Evolutionary conservation across 2,888 invertebrate genomes (phyloP).

Genomic region (Invenusta paracnida): DNA sequence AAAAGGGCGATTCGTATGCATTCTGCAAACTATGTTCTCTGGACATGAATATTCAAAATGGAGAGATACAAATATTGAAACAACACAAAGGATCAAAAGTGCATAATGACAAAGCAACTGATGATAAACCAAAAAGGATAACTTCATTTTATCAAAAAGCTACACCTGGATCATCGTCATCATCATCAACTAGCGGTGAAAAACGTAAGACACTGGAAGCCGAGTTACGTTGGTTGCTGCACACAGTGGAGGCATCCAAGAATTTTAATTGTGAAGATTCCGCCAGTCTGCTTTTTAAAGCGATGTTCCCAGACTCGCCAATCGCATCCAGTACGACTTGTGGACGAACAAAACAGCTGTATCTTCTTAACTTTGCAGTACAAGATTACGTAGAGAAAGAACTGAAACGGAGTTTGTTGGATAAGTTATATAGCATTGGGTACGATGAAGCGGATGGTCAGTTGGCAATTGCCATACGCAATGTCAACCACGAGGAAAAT

Average conservation of each 20-base stretch:
- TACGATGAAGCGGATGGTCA: not conserved
- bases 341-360: not conserved
- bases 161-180: conserved; percentile 1
- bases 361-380: not conserved
- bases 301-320: conserved; percentile 9
- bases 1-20: conserved; percentile 9
- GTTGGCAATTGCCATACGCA: not conserved
- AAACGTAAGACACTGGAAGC: conserved; percentile 30
- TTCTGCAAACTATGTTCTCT: conserved; percentile 27
- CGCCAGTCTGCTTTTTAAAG: not conserved
- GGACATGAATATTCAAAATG: conserved; percentile 20
- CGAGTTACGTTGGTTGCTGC: conserved; percentile 16
- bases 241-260: conserved; percentile 32
- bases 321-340: not conserved
- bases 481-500: not conserved
- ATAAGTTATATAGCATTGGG: not conserved
- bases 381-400: not conserved
- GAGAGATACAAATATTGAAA: conserved; percentile 8
- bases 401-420: not conserved
- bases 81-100: conserved; percentile 19
- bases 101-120: conserved; percentile 11
- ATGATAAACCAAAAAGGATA: conserved; percentile 12
- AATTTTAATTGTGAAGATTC: conserved; percentile 30
- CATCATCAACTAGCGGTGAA: conserved; percentile 12
- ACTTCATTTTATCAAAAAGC: conserved; percentile 17